Percentiles rank a stretch among this genome's conserved stretches.
Conservation (phyloP, 1,140 invertebrate species). For the Ganaspis sp. region DNA sequence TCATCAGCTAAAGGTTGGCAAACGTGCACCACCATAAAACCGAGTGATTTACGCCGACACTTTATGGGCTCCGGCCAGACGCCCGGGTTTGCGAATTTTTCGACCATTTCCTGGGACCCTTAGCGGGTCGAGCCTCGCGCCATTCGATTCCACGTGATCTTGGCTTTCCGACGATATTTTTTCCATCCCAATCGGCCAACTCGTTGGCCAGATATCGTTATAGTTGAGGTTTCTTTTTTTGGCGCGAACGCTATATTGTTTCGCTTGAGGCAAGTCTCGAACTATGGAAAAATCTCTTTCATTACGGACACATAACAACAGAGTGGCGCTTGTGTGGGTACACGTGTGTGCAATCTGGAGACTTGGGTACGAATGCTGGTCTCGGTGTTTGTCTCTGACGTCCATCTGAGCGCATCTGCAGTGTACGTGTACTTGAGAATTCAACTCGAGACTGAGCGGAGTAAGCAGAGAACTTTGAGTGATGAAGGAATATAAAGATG, state of each 20-base stretch:
- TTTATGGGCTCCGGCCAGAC: constrained; percentile 74
- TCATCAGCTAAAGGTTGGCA: constrained; percentile 76
- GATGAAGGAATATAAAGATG: constrained; percentile 43
- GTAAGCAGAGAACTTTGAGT: constrained; percentile 41
- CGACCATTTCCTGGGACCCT: constrained; percentile 68
- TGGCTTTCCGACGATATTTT: constrained; percentile 23
- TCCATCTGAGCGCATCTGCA: background rate
- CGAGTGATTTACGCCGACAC: constrained; percentile 75
- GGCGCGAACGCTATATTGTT: constrained; percentile 33
- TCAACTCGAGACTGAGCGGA: background rate
- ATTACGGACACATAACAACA: constrained; percentile 46
- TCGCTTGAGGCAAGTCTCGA: constrained; percentile 46
- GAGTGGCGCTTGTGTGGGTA: background rate
- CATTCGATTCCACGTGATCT: constrained; percentile 46
- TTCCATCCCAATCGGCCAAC: constrained; percentile 6
- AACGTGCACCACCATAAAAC: constrained; percentile 76
- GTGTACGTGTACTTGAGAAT: background rate
- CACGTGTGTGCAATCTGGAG: background rate
- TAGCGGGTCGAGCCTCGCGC: constrained; percentile 43
- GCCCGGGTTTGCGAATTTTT: constrained; percentile 74
- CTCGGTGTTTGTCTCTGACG: background rate
- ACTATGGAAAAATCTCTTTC: constrained; percentile 61
- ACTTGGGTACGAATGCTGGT: background rate
- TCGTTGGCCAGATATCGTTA: constrained; percentile 1
- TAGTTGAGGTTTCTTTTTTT: background rate